These are phyloP conservation scores for Metopia argyrocephala DNA, from an alignment of 2,888 invertebrate species.

Conservation along the genomic window DNA sequence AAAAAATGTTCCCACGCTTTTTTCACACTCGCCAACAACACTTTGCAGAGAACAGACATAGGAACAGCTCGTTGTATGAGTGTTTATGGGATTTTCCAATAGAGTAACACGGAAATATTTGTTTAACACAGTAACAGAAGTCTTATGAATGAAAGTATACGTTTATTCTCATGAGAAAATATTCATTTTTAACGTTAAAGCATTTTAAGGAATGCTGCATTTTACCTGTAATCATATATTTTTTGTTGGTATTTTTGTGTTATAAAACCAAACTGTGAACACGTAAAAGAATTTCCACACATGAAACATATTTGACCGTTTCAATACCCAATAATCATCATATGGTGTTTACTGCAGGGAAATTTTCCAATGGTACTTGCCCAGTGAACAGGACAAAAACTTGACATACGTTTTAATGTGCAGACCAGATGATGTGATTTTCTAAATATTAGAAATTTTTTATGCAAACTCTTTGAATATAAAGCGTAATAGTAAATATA, in stretches of 20 bases:
- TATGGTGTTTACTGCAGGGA: conserved; percentile 40
- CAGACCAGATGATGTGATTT: conserved; percentile 74
- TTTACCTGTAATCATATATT: conserved; percentile 51
- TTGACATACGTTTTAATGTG: conserved; percentile 76
- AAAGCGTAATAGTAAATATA: neutral
- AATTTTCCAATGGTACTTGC: conserved; percentile 37
- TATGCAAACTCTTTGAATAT: neutral
- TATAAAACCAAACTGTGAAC: neutral
- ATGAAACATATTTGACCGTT: conserved; percentile 27
- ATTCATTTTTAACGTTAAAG: conserved; percentile 28
- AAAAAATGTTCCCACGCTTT: conserved; percentile 71
- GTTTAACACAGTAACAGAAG: conserved; percentile 3
- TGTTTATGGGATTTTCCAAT: conserved; percentile 66
- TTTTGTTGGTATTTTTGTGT: neutral
- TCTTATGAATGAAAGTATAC: neutral
- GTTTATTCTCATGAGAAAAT: conserved; percentile 45
- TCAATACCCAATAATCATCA: conserved; percentile 45
- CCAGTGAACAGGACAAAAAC: conserved; percentile 66
- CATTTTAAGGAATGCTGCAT: conserved; percentile 24
- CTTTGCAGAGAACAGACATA: neutral
- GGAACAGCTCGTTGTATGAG: conserved; percentile 45
- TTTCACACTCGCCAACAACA: neutral
- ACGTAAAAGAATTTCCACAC: conserved; percentile 59
- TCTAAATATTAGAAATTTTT: too few relatives aligned
- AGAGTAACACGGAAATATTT: conserved; percentile 49